Conservation (phyloP, 2,113 vertebrate genomes). For the Tiliqua scincoides region DNA sequence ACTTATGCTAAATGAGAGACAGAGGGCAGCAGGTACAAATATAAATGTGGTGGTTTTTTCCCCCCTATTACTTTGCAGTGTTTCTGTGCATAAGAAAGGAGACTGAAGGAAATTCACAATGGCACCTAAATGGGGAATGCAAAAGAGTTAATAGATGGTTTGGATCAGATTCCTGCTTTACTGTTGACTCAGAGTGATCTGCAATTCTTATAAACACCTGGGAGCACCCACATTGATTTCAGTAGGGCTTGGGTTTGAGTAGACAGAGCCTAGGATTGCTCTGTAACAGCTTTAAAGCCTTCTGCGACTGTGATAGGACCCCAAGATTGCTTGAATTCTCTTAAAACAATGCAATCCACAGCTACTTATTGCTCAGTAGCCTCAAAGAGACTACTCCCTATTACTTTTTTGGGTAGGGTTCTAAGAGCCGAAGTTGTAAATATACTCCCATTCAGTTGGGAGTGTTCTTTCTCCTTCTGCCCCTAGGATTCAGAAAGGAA, state of each 20-base stretch:
- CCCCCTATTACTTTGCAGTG: constrained; percentile 47
- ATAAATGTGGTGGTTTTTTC: constrained; percentile 7
- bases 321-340: neutral
- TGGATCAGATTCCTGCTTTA: constrained; percentile 3
- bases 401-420: neutral
- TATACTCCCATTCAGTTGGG: neutral
- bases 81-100: constrained; percentile 43
- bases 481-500: too few relatives aligned
- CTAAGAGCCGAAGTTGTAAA: neutral
- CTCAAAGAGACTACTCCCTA: neutral
- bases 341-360: neutral
- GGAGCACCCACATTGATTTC: too few relatives aligned
- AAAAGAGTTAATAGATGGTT: constrained; percentile 33
- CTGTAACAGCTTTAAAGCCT: neutral
- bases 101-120: constrained; percentile 18
- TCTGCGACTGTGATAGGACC: neutral
- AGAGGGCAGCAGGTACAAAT: constrained; percentile 40
- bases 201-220: too few relatives aligned
- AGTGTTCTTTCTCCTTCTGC: too few relatives aligned
- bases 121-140: neutral
- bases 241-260: too few relatives aligned
- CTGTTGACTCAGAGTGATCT: neutral
- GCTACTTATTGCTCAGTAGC: neutral
- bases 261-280: too few relatives aligned
- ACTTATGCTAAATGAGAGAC: constrained; percentile 26